These are phyloP conservation scores for Dermatophagoides farinae DNA, from an alignment of 1,140 invertebrate genomes.

Conservation along the genomic window DNA sequence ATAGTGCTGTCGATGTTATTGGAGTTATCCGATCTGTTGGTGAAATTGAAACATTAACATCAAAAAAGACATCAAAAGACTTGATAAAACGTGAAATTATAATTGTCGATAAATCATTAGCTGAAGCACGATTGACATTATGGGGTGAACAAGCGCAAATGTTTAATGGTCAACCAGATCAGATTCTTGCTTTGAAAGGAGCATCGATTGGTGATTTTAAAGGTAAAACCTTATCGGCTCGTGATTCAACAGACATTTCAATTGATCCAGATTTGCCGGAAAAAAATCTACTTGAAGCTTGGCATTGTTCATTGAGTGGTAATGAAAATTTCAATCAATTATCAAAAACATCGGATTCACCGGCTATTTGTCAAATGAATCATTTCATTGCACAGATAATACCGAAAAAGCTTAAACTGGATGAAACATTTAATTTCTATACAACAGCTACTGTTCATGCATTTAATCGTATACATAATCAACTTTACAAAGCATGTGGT, in stretches of 20 bases:
- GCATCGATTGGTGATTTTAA: constrained; percentile 48
- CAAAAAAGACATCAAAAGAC: constrained; percentile 51
- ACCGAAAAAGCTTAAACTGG: neutral
- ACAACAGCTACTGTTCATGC: constrained; percentile 48
- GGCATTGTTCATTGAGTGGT: constrained; percentile 60
- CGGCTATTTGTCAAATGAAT: neutral
- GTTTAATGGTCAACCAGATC: constrained; percentile 51
- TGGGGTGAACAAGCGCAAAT: constrained; percentile 46
- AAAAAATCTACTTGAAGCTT: constrained; percentile 60
- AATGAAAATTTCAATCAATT: constrained; percentile 38
- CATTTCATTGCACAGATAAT: constrained; percentile 6
- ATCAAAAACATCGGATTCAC: constrained; percentile 21
- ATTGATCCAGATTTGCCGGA: constrained; percentile 74
- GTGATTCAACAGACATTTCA: constrained; percentile 28
- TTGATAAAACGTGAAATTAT: constrained; percentile 70
- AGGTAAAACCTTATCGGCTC: constrained; percentile 31
- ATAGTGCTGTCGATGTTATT: constrained; percentile 50
- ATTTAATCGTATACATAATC: constrained; percentile 41
- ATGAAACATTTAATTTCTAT: constrained; percentile 37
- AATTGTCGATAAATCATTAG: constrained; percentile 62
- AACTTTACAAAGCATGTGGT: constrained; percentile 73
- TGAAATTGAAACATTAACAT: constrained; percentile 49
- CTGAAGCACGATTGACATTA: constrained; percentile 41
- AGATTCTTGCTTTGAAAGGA: constrained; percentile 62
- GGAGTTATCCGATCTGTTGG: constrained; percentile 56